Conservation (phyloP, 2,888 invertebrate species). For the Coremacera marginata region DNA sequence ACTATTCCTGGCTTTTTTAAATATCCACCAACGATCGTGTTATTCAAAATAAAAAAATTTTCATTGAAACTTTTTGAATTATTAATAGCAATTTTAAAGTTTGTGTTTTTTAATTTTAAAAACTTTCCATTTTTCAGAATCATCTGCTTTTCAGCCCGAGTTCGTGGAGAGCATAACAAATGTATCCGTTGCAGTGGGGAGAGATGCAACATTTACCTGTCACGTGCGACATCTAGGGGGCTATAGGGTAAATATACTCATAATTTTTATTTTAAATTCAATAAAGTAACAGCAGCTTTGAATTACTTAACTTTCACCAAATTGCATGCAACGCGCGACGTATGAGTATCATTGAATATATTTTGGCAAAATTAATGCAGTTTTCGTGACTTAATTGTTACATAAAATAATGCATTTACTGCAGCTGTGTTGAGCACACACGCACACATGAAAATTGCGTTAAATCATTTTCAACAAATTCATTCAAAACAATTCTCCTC, state of each 20-base stretch:
- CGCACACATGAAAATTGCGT: neutral
- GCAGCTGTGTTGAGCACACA: neutral
- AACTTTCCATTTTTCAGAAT: conserved; percentile 71
- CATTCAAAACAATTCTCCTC: neutral
- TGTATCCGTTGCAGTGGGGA: conserved; percentile 85
- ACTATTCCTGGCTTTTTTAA: too few species aligned
- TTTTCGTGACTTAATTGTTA: conserved; percentile 16
- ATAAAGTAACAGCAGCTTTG: neutral
- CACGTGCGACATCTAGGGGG: conserved; percentile 88
- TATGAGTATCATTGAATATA: neutral
- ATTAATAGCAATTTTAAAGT: too few species aligned
- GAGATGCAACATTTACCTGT: conserved; percentile 90
- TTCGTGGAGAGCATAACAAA: conserved; percentile 87
- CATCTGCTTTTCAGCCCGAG: conserved; percentile 82
- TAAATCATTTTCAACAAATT: conserved; percentile 24
- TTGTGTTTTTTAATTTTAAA: neutral
- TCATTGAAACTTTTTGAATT: too few species aligned
- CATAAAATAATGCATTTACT: conserved; percentile 5
- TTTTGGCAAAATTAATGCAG: neutral
- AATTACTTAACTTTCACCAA: neutral
- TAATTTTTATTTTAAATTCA: neutral
- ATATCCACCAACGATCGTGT: too few species aligned
- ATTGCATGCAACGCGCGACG: neutral
- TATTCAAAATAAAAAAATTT: too few species aligned
- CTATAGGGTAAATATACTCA: conserved; percentile 81